Percentiles rank a stretch among this genome's conserved stretches.
These are phyloP conservation scores for Philotrypesis tridentata DNA, from an alignment of 1,140 invertebrate genomes.

Conservation along the genomic window DNA sequence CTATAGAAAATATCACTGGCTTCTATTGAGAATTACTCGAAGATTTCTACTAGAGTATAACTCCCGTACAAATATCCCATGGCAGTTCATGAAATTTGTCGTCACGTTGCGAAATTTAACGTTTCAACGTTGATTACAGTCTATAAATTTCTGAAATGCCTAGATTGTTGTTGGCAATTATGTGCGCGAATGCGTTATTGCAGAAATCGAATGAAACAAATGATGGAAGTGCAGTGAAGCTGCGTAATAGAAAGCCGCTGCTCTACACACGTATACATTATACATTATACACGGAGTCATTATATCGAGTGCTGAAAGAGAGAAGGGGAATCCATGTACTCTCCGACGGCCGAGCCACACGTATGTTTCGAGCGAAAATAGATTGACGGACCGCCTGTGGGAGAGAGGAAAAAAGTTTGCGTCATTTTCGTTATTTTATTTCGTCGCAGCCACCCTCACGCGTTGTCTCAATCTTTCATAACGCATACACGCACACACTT, in stretches of 20 bases:
- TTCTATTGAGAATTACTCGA: too few species aligned
- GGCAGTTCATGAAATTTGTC: too few species aligned
- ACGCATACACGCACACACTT: too few species aligned
- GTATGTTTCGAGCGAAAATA: slow-evolving; percentile 26
- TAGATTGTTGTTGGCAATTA: too few species aligned
- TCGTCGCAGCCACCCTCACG: not conserved
- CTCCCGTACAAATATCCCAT: too few species aligned
- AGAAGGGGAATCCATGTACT: slow-evolving; percentile 27
- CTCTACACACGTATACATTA: not conserved
- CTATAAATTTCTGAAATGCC: too few species aligned
- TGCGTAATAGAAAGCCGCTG: not conserved
- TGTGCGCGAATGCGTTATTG: not conserved
- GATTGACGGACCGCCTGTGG: slow-evolving; percentile 2
- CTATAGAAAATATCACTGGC: too few species aligned
- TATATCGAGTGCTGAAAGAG: slow-evolving; percentile 38
- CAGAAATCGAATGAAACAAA: not conserved
- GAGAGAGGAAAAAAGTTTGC: slow-evolving; percentile 20
- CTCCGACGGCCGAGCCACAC: not conserved
- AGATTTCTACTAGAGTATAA: too few species aligned
- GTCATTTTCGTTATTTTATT: not conserved
- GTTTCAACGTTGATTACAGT: too few species aligned
- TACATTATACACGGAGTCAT: slow-evolving; percentile 7
- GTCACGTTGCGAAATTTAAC: too few species aligned
- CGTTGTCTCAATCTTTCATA: not conserved
- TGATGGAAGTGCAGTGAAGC: not conserved